Conservation (phyloP, 2,888 invertebrate genomes). For the Meghimatium bilineatum region DNA sequence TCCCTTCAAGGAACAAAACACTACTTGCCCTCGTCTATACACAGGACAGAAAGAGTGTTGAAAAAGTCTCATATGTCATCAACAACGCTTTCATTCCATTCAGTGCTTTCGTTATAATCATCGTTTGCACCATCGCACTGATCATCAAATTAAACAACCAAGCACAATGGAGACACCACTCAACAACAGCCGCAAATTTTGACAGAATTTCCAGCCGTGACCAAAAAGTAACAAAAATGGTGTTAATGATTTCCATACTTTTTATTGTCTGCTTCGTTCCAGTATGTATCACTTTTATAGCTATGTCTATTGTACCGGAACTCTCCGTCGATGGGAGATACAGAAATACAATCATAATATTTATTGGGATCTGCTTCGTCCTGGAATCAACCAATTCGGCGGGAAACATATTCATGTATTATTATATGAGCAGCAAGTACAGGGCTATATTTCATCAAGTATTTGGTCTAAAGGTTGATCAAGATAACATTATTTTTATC, state of each 20-base stretch:
- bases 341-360: conserved; percentile 3
- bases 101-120: not conserved
- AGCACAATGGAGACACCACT: not conserved
- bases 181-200: not conserved
- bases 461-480: not conserved
- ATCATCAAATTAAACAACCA: not conserved
- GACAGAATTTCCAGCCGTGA: not conserved
- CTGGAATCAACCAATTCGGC: conserved; percentile 7
- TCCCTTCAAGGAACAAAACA: not conserved
- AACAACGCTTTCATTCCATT: not conserved
- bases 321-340: conserved; percentile 5
- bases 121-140: not conserved
- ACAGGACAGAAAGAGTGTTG: not conserved
- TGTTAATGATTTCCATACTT: not conserved
- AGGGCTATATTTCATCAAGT: not conserved
- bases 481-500: not conserved
- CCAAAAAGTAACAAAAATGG: conserved; percentile 9
- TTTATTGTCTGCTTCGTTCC: conserved; percentile 12
- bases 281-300: conserved; percentile 4
- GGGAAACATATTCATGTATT: conserved; percentile 7
- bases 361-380: not conserved
- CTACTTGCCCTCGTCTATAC: not conserved
- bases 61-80: not conserved
- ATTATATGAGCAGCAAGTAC: conserved; percentile 19
- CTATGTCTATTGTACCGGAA: conserved; percentile 9